phyloP scores from a whole-genome alignment of 2,113 vertebrate genomes.

The Gasterosteus nipponicus region DNA sequence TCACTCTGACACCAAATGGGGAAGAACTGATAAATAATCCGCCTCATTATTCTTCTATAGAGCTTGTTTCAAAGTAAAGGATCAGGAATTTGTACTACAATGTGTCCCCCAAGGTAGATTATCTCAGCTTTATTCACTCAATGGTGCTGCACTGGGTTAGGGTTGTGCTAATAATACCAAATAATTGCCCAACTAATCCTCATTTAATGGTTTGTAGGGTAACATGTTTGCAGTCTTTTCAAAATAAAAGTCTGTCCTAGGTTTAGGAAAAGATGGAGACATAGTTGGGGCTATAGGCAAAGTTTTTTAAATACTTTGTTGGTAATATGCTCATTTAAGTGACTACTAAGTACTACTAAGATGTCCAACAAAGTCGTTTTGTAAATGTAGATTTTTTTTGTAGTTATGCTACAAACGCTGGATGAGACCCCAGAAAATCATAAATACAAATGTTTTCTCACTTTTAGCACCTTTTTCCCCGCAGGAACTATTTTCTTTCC shows the following conservation, averaged over 20 bases:
- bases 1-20: constrained; percentile 23
- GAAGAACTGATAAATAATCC: constrained; percentile 26
- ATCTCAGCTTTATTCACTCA: constrained; percentile 19
- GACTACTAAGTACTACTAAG: no score
- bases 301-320: background rate
- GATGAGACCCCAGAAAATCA: background rate
- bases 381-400: no score
- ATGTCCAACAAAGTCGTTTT: no score
- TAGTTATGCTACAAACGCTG: no score
- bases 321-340: no score
- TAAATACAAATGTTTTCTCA: background rate
- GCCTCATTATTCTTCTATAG: background rate
- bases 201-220: no score
- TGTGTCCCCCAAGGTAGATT: constrained; percentile 1
- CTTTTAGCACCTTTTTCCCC: no score
- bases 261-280: no score
- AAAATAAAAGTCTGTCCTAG: no score
- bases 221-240: no score
- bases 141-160: background rate
- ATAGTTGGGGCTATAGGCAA: background rate
- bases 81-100: constrained; percentile 5
- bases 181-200: background rate
- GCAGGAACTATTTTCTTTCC: no score
- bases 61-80: constrained; percentile 15
- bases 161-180: background rate